Base-by-base conservation (phyloP, 2,888 invertebrate genomes). In the Dastarcus helophoroides region DNA sequence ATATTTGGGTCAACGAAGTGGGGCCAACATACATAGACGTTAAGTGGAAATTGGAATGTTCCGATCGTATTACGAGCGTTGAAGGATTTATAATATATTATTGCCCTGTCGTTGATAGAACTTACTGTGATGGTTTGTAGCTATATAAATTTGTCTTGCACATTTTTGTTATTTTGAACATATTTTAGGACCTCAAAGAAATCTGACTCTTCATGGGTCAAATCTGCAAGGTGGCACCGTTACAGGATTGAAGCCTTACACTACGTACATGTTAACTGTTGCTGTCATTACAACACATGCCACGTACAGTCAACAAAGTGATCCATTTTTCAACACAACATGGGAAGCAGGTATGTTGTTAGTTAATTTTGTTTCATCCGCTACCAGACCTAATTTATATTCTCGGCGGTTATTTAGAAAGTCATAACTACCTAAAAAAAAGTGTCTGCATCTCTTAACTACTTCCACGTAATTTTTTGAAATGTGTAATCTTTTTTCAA, bases 1-100 rank as follows among this genome's bases (percentile, higher is more conserved):
- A 65, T 10, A 65, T 73, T 2, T 67, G 65, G 60, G 63, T 70
- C 31, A 63, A 63, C 30, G 49, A 56, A 2, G 61, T 65, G 8
- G 65, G 61, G 9, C 59, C 72, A 5, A 62, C 62, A 14, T 66
- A 58, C 13, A 71, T 80, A n/a, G 65, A 68, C 31, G 65, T 88
- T 8, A 71, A 69, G 23, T 88, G 88, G 88, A 73, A 71, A 35
- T 67, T 85, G 41, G 79, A 80, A 36, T 85, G 86, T 54, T 73
- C 78, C 1, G 75, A 83, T 47, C 68, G 73, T 39, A 71, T 77
- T 29, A 77, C 78, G 3, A 71, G 74, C 31, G 71, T 86, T 11
- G 71, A 67, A 37, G 86, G 83, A 10, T 88, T 79, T 55, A 70
- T 71, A 29, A 72, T 88, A 31, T 74, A 73, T 29, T 88, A 84